Conservation (phyloP, 2,888 invertebrate species). For the Dryobota labecula region DNA sequence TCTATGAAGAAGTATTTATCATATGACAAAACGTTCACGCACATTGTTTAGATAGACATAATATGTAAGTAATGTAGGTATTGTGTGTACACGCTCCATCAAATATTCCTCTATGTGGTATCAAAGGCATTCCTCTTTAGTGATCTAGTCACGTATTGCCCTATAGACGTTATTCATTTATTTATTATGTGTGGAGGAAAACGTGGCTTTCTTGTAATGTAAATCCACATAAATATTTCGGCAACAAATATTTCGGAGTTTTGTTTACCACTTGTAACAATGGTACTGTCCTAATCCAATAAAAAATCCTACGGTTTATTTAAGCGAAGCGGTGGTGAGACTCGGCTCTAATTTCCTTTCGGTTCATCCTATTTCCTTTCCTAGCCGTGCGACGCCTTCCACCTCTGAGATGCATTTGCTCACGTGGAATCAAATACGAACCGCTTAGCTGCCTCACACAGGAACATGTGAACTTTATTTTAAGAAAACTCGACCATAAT, state of each 20-base stretch:
- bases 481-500: conserved; percentile 44
- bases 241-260: conserved; percentile 60
- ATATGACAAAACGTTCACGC: conserved; percentile 56
- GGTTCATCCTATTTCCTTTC: conserved; percentile 84
- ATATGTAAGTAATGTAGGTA: too few relatives aligned
- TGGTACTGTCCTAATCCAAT: conserved; percentile 61
- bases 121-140: conserved; percentile 76
- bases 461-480: conserved; percentile 76
- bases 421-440: conserved; percentile 87
- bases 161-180: conserved; percentile 76
- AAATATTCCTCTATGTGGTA: conserved; percentile 70
- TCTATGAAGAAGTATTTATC: conserved; percentile 55
- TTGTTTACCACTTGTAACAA: conserved; percentile 69
- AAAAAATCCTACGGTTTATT: conserved; percentile 66
- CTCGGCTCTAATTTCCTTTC: conserved; percentile 78
- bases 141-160: conserved; percentile 74
- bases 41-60: conserved; percentile 68
- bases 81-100: conserved; percentile 53
- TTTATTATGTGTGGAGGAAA: conserved; percentile 69
- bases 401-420: conserved; percentile 85
- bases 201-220: conserved; percentile 65
- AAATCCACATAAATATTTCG: conserved; percentile 64
- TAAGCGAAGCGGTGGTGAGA: conserved; percentile 88
- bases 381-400: conserved; percentile 88
- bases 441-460: conserved; percentile 88